Evolutionary conservation across 2,888 invertebrate genomes (phyloP), one percentile per base, ranked within the genome.

Genomic region (Reticulitermes lucifugus): DNA sequence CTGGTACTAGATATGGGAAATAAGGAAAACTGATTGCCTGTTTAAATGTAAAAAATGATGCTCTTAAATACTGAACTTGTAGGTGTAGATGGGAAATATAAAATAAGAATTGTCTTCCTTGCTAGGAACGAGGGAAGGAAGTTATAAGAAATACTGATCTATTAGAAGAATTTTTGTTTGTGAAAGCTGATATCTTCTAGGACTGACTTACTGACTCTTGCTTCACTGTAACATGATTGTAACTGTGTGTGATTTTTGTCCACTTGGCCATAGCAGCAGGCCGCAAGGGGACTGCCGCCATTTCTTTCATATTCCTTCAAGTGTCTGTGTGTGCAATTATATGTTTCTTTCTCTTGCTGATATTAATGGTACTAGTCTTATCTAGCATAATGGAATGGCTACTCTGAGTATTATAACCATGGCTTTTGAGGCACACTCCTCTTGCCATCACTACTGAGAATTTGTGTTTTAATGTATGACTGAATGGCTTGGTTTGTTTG

Each of bases 181-280:
- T 59, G 41, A 80, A 79, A 55, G 22, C 59, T 81, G 14, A 70
- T 46, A 46, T 79, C 59, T 59, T 59, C 35, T 22, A 43, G 60
- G 65, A 70, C 41, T 35, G 46, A 81, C 70, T 25, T 25, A 25
- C 25, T 81, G 81, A 81, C 81, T 81, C 25, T 70, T 46, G 81
- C 81, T 81, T 65, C 43, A 60, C n/a, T 81, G 65, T 81, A 70
- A 65, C 25, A 70, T 70, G 41, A 70, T 43, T 81, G 81, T 81
- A 81, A 81, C 65, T 81, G n/a, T 81, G 59, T 46, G 46, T 59
- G 70, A 70, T 81, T 41, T 59, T 60, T 81, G 65, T 81, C 43
- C 25, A 70, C 81, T 65, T 81, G 81, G 70, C 81, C 81, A 51
- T 60, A 25, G 43, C 43, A 81, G 81, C 81, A 81, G 81, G 81